phyloP scores from a whole-genome alignment of 2,888 invertebrate species.

The Metacarcinus magister region DNA sequence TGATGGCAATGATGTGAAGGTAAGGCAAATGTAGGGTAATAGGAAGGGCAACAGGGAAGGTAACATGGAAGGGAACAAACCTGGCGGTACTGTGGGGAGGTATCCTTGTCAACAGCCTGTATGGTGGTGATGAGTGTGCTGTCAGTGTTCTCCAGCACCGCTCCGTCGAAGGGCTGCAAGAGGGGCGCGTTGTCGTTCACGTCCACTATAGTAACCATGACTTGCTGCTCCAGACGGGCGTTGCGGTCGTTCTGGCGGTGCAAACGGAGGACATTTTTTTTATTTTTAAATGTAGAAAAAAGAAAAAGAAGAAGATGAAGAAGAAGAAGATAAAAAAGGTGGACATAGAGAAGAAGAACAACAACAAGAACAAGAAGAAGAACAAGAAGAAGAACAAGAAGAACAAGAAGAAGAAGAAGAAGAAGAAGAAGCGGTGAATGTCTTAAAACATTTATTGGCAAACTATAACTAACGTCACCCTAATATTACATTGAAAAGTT shows the following conservation, averaged over 20 bases:
- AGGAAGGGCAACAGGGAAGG: background rate
- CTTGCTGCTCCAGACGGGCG: constrained; percentile 70
- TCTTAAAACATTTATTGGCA: background rate
- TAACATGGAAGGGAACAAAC: background rate
- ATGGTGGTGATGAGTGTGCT: constrained; percentile 95
- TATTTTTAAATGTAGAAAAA: background rate
- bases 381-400: background rate
- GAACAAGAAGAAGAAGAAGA: background rate
- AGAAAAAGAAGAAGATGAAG: background rate
- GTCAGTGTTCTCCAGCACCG: constrained; percentile 93
- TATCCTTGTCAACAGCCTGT: constrained; percentile 93
- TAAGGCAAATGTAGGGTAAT: background rate
- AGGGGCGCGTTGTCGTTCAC: constrained; percentile 88
- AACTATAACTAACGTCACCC: background rate
- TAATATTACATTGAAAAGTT: background rate
- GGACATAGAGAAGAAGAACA: background rate
- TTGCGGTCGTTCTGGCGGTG: constrained; percentile 70
- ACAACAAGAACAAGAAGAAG: background rate
- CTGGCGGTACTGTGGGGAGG: constrained; percentile 85
- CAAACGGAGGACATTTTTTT: background rate
- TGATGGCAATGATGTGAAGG: background rate
- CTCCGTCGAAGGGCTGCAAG: constrained; percentile 92
- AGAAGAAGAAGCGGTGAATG: background rate
- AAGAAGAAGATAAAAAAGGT: background rate
- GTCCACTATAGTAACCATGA: constrained; percentile 68